Base-by-base conservation (phyloP, 2,888 invertebrate genomes). In the Cryptophagus acutangulus region DNA sequence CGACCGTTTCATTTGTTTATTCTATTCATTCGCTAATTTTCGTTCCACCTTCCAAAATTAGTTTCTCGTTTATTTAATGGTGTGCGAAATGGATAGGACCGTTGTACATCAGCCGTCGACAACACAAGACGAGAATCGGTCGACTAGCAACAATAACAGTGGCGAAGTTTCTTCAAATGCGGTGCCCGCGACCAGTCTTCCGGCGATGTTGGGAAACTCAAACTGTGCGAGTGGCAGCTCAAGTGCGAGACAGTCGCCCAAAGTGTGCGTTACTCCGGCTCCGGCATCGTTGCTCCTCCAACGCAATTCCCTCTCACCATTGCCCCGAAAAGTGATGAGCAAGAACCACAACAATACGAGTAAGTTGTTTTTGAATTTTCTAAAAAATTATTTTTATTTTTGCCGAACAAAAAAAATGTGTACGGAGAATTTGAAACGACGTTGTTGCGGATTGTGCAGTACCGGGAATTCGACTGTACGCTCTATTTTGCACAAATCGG, bases 281-380 rank as follows among this genome's bases (percentile, higher is more conserved):
- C 4, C 28, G 10, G 8, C 28, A 5, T 10, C 28, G 13, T 10
- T 49, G 58, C 67, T 71, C 62, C 64, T 72, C 55, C 71, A 73
- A 61, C 66, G 71, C 47, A 70, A 71, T 56, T 71, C 73, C 48
- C 69, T 73, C 48, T 64, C 67, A 33, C 67, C 66, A 28, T 74
- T 75, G 51, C 74, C 76, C 65, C 74, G 75, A 69, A 78, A 78
- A 71, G 76, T 78, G 60, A 76, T 78, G 71, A 77, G 78, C 62
- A 73, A 77, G 60, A 79, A 79, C 65, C 72, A 77, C 69, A 79
- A 79, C 71, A 78, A 78, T 57, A 79, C 78, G 67, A 75, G 78
- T 79, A 71, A 76, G n/a, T n/a, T n/a, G n/a, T n/a, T n/a, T n/a
- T n/a, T n/a, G n/a, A n/a, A n/a, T n/a, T n/a, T n/a, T n/a, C n/a